Percentiles rank a stretch among this genome's conserved stretches.
Evolutionary conservation across 2,113 vertebrate species (phyloP).

Genomic region (Archocentrus centrarchus): DNA sequence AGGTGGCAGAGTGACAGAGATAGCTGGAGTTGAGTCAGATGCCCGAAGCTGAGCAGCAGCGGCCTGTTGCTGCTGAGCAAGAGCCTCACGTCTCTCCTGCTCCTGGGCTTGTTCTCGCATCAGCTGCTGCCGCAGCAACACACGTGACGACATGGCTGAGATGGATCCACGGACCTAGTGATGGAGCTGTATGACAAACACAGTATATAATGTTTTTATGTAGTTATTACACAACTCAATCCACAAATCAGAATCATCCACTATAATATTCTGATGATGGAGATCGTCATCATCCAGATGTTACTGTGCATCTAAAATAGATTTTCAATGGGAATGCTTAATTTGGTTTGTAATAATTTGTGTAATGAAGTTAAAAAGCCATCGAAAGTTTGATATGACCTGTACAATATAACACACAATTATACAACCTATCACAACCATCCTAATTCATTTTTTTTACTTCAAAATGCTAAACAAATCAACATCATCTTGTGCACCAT

Average conservation of each 20-base stretch:
- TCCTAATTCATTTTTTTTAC: background rate
- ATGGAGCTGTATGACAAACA: conserved; percentile 51
- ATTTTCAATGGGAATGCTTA: background rate
- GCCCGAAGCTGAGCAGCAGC: conserved; percentile 78
- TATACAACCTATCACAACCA: background rate
- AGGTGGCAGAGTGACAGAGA: conserved; percentile 80
- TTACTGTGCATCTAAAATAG: background rate
- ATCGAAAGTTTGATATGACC: background rate
- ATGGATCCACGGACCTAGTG: conserved; percentile 22
- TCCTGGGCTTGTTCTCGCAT: conserved; percentile 91
- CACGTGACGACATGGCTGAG: conserved; percentile 83
- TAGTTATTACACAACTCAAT: background rate
- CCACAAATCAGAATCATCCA: background rate
- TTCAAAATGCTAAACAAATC: conserved; percentile 4
- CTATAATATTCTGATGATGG: background rate
- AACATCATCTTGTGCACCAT: background rate
- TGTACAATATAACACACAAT: background rate
- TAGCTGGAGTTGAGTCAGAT: conserved; percentile 81
- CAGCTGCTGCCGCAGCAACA: conserved; percentile 89
- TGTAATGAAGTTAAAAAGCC: background rate
- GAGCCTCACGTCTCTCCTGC: conserved; percentile 87
- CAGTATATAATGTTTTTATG: background rate
- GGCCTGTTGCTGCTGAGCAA: conserved; percentile 76
- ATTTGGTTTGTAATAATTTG: background rate
- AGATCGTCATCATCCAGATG: background rate